These are phyloP conservation scores for Numenius arquata DNA, from an alignment of 2,113 vertebrate genomes.

Conservation along the genomic window DNA sequence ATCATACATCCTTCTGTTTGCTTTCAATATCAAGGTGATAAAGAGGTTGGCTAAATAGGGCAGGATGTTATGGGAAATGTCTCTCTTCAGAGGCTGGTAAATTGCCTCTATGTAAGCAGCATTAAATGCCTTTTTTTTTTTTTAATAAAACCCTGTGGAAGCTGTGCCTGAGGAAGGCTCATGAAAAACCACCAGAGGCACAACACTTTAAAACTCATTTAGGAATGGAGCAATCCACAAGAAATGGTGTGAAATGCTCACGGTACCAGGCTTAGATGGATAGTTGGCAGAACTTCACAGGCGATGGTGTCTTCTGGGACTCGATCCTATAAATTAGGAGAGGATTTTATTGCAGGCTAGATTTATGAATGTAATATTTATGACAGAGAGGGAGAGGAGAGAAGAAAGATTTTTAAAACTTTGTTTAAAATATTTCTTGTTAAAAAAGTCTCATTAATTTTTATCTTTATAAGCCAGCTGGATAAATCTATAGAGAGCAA, in stretches of 20 bases:
- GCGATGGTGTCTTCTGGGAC: background rate
- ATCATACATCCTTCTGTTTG: background rate
- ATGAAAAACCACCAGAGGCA: conserved; percentile 15
- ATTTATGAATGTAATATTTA: conserved; percentile 17
- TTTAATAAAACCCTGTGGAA: background rate
- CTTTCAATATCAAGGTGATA: background rate
- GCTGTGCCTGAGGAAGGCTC: background rate
- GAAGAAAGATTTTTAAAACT: background rate
- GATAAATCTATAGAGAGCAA: background rate
- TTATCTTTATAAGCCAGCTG: background rate
- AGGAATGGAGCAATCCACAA: background rate
- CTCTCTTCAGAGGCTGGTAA: background rate
- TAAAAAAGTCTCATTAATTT: background rate
- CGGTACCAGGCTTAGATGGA: background rate
- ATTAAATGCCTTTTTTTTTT: background rate
- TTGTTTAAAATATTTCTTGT: background rate
- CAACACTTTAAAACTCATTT: conserved; percentile 25
- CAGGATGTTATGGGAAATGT: background rate
- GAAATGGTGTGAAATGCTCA: background rate
- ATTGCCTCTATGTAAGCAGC: background rate
- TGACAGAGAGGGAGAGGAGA: background rate
- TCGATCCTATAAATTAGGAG: background rate
- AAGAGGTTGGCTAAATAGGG: background rate
- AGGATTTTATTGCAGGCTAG: background rate
- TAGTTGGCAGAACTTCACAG: conserved; percentile 34